These are phyloP conservation scores for Parauchenoglanis ngamensis DNA, from an alignment of 2,797 vertebrate species.

Conservation along the genomic window DNA sequence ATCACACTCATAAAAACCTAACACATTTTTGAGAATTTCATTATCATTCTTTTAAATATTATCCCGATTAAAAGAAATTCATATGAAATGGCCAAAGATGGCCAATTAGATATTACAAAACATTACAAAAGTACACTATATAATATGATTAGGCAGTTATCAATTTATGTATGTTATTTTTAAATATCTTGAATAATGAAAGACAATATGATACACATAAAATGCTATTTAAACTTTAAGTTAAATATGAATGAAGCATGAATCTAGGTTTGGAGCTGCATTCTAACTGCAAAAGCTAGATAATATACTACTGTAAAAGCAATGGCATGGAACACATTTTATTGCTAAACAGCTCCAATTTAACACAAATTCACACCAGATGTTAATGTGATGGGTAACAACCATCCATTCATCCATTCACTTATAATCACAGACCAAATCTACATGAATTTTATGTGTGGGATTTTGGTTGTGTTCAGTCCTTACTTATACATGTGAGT, in stretches of 20 bases:
- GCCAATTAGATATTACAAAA: not conserved
- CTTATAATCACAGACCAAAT: not conserved
- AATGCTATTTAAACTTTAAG: not conserved
- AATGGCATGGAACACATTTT: not conserved
- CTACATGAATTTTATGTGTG: not conserved
- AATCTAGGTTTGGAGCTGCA: not conserved
- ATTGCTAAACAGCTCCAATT: not conserved
- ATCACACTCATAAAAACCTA: not conserved
- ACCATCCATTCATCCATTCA: not conserved
- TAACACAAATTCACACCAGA: not conserved
- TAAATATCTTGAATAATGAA: not conserved
- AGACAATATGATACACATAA: not conserved
- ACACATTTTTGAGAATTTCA: not conserved
- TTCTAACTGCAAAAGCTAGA: not conserved
- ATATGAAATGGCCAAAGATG: not conserved
- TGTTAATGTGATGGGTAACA: not conserved
- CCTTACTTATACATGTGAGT: not conserved
- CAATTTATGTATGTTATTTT: not conserved
- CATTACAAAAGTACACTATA: not conserved
- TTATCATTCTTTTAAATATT: not conserved
- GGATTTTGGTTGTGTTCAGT: not conserved
- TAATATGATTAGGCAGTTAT: not conserved
- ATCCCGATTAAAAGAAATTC: not conserved
- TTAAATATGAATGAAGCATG: not conserved
- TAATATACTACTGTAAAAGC: not conserved